A percentile compares a stretch with the other conserved stretches of the same genome.
Conservation (phyloP, 2,797 vertebrate species). For the Staurois parvus region DNA sequence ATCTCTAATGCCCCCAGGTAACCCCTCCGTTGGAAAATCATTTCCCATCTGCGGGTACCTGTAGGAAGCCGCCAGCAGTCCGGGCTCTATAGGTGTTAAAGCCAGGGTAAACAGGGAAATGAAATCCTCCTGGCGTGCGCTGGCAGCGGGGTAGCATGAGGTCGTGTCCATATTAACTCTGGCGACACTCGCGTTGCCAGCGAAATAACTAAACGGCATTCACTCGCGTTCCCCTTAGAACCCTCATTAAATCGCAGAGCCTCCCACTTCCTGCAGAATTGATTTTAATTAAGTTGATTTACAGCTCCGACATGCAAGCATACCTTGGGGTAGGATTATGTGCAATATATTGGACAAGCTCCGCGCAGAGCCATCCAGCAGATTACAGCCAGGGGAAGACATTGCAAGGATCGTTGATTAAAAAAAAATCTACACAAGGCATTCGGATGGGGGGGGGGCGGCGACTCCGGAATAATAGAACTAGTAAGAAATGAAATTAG, state of each 20-base stretch:
- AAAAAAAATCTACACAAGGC: background rate
- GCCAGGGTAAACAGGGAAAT: too few species aligned
- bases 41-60: too few species aligned
- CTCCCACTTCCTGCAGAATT: conserved; percentile 20
- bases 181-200: background rate
- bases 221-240: background rate
- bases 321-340: conserved; percentile 28
- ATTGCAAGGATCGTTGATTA: background rate
- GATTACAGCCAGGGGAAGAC: background rate
- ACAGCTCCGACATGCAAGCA: background rate
- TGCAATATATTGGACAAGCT: background rate
- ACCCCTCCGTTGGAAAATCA: too few species aligned
- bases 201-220: background rate
- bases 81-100: too few species aligned
- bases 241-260: conserved; percentile 14
- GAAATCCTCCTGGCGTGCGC: background rate
- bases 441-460: too few species aligned
- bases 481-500: too few species aligned
- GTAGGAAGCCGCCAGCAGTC: too few species aligned
- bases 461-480: too few species aligned
- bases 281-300: conserved; percentile 43
- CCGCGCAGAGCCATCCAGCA: background rate
- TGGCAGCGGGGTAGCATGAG: background rate
- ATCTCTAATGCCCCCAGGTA: too few species aligned
- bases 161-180: background rate